Conservation (phyloP, 2,113 vertebrate species). For the Arothron firmamentum region DNA sequence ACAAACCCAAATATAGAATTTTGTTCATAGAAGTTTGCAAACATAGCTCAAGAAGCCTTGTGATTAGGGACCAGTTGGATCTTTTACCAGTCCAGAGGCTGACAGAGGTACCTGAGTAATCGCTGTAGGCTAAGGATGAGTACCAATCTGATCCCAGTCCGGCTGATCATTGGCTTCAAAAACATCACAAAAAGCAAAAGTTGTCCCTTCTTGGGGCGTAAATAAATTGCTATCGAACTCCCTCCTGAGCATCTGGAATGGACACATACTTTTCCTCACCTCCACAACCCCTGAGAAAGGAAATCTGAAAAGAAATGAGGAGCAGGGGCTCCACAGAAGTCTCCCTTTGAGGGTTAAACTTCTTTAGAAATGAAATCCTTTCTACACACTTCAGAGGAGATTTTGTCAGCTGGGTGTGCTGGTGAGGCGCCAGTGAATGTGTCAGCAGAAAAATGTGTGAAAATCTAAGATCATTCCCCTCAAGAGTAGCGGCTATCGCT, state of each 20-base stretch:
- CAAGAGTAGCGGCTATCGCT: neutral
- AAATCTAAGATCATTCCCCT: slow-evolving; percentile 2
- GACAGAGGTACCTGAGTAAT: too few species aligned
- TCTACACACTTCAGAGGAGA: slow-evolving; percentile 1
- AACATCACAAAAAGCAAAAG: too few species aligned
- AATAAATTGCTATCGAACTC: too few species aligned
- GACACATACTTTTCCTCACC: slow-evolving; percentile 32
- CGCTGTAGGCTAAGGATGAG: too few species aligned
- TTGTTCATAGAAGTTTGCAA: neutral
- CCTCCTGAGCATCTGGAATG: too few species aligned
- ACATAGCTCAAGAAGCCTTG: slow-evolving; percentile 4
- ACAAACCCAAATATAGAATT: neutral
- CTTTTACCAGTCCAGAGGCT: too few species aligned
- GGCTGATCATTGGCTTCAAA: too few species aligned
- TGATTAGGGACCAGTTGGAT: too few species aligned
- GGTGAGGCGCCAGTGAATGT: slow-evolving; percentile 8
- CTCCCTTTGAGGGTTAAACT: slow-evolving; percentile 3
- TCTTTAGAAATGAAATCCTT: slow-evolving; percentile 1
- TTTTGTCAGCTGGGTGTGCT: slow-evolving; percentile 12
- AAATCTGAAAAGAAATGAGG: slow-evolving; percentile 21
- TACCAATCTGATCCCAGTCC: too few species aligned
- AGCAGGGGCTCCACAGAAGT: slow-evolving; percentile 12
- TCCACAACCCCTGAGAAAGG: slow-evolving; percentile 31
- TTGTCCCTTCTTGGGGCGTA: too few species aligned
- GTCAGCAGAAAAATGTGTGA: slow-evolving; percentile 7